Evolutionary conservation across 2,888 invertebrate species (phyloP).

Genomic region (Pimpla rufipes): DNA sequence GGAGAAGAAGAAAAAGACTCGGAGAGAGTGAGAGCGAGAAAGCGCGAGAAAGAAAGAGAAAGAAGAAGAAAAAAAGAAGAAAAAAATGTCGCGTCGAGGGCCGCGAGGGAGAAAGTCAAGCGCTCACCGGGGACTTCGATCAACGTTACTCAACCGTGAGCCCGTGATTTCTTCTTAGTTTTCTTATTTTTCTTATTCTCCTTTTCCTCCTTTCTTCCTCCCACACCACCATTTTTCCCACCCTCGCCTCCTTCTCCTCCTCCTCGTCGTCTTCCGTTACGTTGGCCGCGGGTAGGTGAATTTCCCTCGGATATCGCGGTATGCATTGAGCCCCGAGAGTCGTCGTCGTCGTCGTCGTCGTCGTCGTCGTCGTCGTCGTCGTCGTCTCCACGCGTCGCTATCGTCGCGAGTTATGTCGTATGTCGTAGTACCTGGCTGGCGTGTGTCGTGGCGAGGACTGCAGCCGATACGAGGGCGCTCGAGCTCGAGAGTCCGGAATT

Average conservation of each 20-base stretch:
- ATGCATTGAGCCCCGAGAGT: neutral
- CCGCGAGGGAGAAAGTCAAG: constrained; percentile 1
- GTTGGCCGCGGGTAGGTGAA: constrained; percentile 24
- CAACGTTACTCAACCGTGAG: constrained; percentile 33
- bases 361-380: too few species aligned
- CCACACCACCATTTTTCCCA: neutral
- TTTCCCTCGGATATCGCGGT: constrained; percentile 19
- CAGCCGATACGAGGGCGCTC: constrained; percentile 98
- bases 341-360: too few species aligned
- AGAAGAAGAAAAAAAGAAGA: neutral
- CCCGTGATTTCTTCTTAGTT: constrained; percentile 8
- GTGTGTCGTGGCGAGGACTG: constrained; percentile 92
- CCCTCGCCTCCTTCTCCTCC: neutral
- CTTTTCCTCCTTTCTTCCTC: neutral
- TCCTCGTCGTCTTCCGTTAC: neutral
- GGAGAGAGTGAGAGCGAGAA: too few species aligned
- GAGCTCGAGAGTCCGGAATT: constrained; percentile 99
- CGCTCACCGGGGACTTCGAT: constrained; percentile 24
- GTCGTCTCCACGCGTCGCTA: neutral
- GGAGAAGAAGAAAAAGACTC: constrained; percentile 2
- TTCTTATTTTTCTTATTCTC: constrained; percentile 3
- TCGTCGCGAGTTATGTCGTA: constrained; percentile 67
- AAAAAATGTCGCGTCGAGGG: too few species aligned
- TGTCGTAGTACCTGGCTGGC: constrained; percentile 87
- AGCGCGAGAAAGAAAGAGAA: neutral